These are phyloP conservation scores for Halyomorpha halys DNA, from an alignment of 1,140 invertebrate genomes.

Conservation along the genomic window DNA sequence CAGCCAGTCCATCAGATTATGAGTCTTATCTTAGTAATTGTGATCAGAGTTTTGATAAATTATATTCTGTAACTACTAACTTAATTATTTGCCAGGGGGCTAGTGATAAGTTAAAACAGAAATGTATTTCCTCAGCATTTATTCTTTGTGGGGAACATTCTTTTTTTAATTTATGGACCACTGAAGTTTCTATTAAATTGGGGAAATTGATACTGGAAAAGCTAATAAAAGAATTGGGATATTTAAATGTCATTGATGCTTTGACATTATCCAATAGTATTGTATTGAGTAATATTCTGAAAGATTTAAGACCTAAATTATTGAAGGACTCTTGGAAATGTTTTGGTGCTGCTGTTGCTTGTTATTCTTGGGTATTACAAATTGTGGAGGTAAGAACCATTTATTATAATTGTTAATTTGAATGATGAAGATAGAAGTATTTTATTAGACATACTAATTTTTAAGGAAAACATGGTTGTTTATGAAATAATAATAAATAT, in stretches of 20 bases:
- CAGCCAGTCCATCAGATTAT: background rate
- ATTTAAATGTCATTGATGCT: background rate
- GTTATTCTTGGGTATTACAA: slow-evolving; percentile 37
- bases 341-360: slow-evolving; percentile 38
- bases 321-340: slow-evolving; percentile 39
- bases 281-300: slow-evolving; percentile 29
- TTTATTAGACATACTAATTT: too few species aligned
- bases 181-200: slow-evolving; percentile 8
- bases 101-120: background rate
- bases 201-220: background rate
- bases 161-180: slow-evolving; percentile 4
- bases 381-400: too few species aligned
- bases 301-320: slow-evolving; percentile 37
- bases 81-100: background rate
- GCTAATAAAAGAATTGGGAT: background rate
- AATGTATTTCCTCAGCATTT: background rate
- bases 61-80: background rate
- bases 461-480: too few species aligned
- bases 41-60: background rate
- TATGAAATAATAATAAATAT: too few species aligned
- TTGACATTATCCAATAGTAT: background rate
- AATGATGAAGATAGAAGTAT: too few species aligned
- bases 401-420: too few species aligned
- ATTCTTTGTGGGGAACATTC: slow-evolving; percentile 21
- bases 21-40: background rate